phyloP scores from a whole-genome alignment of 1,140 invertebrate genomes.

The Pentalonia nigronervosa region DNA sequence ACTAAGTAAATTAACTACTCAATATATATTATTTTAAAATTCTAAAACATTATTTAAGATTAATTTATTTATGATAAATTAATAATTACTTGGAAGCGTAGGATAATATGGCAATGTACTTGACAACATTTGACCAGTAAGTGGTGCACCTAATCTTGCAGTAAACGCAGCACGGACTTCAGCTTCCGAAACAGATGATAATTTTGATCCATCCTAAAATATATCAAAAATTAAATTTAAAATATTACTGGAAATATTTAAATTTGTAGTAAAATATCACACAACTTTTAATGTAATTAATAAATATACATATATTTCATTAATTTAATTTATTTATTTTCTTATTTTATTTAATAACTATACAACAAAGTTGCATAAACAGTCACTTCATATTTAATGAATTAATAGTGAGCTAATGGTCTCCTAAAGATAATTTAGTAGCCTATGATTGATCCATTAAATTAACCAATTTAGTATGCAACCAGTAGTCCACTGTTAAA shows the following conservation, averaged over 20 bases:
- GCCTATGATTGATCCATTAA: too few species aligned
- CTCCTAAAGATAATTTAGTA: too few species aligned
- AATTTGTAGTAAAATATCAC: too few species aligned
- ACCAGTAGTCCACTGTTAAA: too few species aligned
- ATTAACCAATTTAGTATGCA: too few species aligned
- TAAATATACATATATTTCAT: not conserved
- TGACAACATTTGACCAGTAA: constrained; percentile 76
- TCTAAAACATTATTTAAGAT: not conserved
- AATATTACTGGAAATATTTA: not conserved
- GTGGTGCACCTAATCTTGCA: constrained; percentile 75
- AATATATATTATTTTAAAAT: not conserved
- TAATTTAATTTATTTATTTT: not conserved
- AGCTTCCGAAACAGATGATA: constrained; percentile 76
- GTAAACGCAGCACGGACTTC: constrained; percentile 78
- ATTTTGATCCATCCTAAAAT: constrained; percentile 58
- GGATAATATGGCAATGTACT: constrained; percentile 80
- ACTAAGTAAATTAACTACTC: not conserved
- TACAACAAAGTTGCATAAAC: too few species aligned
- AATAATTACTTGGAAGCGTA: constrained; percentile 69
- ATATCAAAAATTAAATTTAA: not conserved
- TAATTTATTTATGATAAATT: not conserved
- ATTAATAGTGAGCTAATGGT: too few species aligned
- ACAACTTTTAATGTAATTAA: not conserved
- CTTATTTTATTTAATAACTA: not conserved
- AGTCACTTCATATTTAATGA: too few species aligned